phyloP scores from a whole-genome alignment of 2,113 vertebrate species.

The Callipepla squamata region DNA sequence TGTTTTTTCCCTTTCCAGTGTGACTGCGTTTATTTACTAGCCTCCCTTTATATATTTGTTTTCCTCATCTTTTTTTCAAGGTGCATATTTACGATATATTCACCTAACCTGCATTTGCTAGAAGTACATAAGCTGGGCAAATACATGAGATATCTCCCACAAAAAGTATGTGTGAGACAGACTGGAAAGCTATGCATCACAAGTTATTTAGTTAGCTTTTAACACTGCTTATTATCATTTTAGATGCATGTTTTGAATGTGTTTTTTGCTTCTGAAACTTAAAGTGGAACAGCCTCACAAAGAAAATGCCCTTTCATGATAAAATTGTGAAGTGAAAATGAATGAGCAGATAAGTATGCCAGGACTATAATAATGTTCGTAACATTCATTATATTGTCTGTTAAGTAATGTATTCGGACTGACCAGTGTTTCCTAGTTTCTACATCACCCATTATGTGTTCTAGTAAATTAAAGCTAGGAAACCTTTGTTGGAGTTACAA shows the following conservation, averaged over 20 bases:
- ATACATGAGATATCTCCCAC: background rate
- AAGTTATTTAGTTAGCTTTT: background rate
- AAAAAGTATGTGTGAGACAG: background rate
- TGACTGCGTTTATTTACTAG: constrained; percentile 29
- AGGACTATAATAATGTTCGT: constrained; percentile 57
- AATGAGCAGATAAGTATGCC: constrained; percentile 30
- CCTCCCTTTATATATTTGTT: background rate
- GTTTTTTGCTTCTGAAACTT: background rate
- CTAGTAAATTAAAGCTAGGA: constrained; percentile 82
- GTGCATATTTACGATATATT: background rate
- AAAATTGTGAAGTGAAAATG: constrained; percentile 38
- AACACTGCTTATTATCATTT: background rate
- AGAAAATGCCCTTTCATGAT: constrained; percentile 16
- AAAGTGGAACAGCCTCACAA: background rate
- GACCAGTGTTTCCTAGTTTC: constrained; percentile 71
- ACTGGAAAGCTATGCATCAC: background rate
- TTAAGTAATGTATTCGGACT: constrained; percentile 77
- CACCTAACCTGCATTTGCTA: constrained; percentile 56
- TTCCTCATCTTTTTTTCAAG: background rate
- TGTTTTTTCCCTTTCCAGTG: background rate
- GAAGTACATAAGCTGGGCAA: constrained; percentile 1
- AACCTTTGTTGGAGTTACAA: constrained; percentile 83
- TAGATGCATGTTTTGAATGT: background rate
- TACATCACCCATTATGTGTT: constrained; percentile 76
- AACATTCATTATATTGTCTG: constrained; percentile 77